Percentiles rank a stretch among this genome's conserved stretches.
Evolutionary conservation across 2,888 invertebrate species (phyloP).

Genomic region (Anthrax anthrax): DNA sequence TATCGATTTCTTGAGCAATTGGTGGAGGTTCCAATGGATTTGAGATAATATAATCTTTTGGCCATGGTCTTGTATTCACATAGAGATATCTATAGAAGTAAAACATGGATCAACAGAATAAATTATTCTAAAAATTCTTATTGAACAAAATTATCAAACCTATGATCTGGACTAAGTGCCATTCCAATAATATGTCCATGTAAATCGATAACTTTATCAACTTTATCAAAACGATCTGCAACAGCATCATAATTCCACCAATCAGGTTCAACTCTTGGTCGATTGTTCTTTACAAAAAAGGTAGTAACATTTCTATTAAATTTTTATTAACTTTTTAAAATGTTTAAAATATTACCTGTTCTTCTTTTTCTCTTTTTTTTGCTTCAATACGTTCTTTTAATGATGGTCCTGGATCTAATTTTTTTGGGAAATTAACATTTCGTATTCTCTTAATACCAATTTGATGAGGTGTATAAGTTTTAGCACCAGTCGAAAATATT

Average conservation of each 20-base stretch:
- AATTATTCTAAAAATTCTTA: not conserved
- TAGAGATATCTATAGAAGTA: slow-evolving; percentile 50
- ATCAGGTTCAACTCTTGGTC: slow-evolving; percentile 43
- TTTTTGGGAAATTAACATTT: slow-evolving; percentile 50
- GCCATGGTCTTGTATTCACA: slow-evolving; percentile 74
- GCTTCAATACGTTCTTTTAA: slow-evolving; percentile 50
- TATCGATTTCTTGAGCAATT: slow-evolving; percentile 74
- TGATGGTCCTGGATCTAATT: slow-evolving; percentile 52
- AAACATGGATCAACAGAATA: not conserved
- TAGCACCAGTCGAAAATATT: slow-evolving; percentile 69
- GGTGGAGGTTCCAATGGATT: slow-evolving; percentile 69
- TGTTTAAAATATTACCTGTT: slow-evolving; percentile 14
- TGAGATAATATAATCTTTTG: slow-evolving; percentile 54
- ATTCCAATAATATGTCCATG: slow-evolving; percentile 80
- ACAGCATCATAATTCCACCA: slow-evolving; percentile 55
- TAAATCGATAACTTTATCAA: slow-evolving; percentile 68
- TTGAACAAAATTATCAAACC: slow-evolving; percentile 24
- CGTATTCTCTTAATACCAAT: slow-evolving; percentile 64
- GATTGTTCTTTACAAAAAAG: slow-evolving; percentile 14
- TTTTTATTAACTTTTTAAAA: too few species aligned
- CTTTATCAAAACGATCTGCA: slow-evolving; percentile 52
- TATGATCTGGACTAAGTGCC: slow-evolving; percentile 70
- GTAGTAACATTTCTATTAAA: too few species aligned
- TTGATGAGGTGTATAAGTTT: slow-evolving; percentile 75
- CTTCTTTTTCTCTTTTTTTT: slow-evolving; percentile 39